These are phyloP conservation scores for Bombus confusus DNA, from an alignment of 1,140 invertebrate genomes.

Conservation along the genomic window DNA sequence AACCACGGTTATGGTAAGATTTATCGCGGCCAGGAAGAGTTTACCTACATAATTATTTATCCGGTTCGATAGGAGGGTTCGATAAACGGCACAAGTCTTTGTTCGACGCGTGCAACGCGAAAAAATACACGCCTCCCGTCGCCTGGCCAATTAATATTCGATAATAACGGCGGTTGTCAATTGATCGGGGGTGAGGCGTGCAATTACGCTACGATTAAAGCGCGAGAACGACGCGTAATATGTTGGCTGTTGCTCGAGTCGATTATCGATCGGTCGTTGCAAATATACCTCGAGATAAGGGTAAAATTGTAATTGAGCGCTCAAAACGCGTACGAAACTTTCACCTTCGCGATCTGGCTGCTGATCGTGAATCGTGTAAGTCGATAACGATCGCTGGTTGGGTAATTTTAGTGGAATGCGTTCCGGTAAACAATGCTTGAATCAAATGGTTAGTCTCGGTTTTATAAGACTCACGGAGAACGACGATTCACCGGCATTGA, in stretches of 20 bases:
- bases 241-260: not conserved
- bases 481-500: not conserved
- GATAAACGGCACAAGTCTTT: not conserved
- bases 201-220: conserved; percentile 55
- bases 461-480: not conserved
- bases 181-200: not conserved
- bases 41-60: conserved; percentile 55
- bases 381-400: not conserved
- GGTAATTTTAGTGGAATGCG: not conserved
- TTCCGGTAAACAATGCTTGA: not conserved
- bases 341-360: conserved; percentile 15
- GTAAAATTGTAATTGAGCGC: conserved; percentile 11
- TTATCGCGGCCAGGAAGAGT: conserved; percentile 48
- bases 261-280: conserved; percentile 59
- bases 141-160: conserved; percentile 40
- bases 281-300: conserved; percentile 54
- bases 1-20: conserved; percentile 19
- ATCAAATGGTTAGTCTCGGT: not conserved
- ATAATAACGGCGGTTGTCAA: conserved; percentile 14
- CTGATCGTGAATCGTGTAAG: not conserved
- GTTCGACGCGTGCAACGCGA: not conserved
- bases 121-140: not conserved
- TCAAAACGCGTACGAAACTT: conserved; percentile 14
- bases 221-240: conserved; percentile 8
- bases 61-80: conserved; percentile 11